Percentiles rank a stretch among this genome's conserved stretches.
These are phyloP conservation scores for Unio pictorum DNA, from an alignment of 2,888 invertebrate species.

Conservation along the genomic window DNA sequence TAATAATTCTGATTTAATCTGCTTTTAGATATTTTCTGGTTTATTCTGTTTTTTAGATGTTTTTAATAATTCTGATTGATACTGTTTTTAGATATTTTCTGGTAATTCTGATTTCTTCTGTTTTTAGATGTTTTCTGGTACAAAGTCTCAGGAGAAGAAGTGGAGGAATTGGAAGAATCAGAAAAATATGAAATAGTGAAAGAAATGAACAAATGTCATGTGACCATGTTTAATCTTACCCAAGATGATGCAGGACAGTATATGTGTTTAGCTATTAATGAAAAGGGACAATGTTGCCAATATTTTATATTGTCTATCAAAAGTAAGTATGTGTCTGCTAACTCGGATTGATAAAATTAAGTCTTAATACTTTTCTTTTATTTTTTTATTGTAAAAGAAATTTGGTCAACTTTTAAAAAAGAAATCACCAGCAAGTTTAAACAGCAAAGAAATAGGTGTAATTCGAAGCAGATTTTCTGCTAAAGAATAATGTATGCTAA, in stretches of 20 bases:
- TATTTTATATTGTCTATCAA: conserved; percentile 62
- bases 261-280: conserved; percentile 63
- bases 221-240: conserved; percentile 58
- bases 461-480: no score
- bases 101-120: neutral
- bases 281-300: conserved; percentile 59
- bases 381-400: no score
- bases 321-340: conserved; percentile 48
- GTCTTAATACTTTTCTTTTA: no score
- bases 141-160: conserved; percentile 49
- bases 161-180: conserved; percentile 62
- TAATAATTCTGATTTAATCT: neutral
- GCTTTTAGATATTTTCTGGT: conserved; percentile 69
- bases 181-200: conserved; percentile 58
- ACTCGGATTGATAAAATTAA: neutral
- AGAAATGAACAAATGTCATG: conserved; percentile 46
- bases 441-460: no score
- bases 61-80: neutral
- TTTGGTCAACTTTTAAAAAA: no score
- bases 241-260: conserved; percentile 57
- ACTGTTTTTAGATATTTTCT: no score
- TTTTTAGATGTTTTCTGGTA: conserved; percentile 69
- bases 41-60: no score
- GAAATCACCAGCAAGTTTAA: no score
- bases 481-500: no score